Evolutionary conservation across 2,113 vertebrate species (phyloP).

Genomic region (Ifrita kowaldi): DNA sequence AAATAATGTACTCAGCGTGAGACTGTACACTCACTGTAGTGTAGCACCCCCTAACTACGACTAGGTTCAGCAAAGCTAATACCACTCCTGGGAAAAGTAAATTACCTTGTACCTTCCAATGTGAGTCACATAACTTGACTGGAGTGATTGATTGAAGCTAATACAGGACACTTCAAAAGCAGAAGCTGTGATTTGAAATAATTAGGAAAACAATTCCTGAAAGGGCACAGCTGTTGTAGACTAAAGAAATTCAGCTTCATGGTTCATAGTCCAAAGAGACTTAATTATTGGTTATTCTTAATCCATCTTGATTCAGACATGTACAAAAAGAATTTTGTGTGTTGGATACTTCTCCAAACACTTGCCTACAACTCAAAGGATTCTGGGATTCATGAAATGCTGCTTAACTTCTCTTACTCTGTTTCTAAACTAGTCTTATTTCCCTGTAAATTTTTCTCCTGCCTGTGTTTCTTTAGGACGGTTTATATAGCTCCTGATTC

Average conservation of each 20-base stretch:
- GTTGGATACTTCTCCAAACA: not conserved
- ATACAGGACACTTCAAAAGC: not conserved
- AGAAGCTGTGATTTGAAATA: not conserved
- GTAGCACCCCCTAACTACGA: not conserved
- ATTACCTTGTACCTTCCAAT: not conserved
- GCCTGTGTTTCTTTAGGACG: not conserved
- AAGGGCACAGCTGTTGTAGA: not conserved
- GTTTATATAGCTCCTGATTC: not conserved
- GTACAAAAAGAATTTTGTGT: not conserved
- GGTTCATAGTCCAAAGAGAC: not conserved
- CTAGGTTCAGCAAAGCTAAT: not conserved
- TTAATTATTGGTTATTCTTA: not conserved
- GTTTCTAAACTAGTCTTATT: not conserved
- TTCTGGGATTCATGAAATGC: not conserved
- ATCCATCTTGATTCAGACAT: not conserved
- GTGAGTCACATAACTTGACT: not conserved
- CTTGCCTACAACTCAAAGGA: not conserved
- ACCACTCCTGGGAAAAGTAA: not conserved
- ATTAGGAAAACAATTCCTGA: not conserved
- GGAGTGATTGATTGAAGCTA: not conserved
- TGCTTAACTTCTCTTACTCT: not conserved
- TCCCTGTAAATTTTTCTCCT: not conserved
- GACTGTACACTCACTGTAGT: not conserved
- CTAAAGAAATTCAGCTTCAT: not conserved
- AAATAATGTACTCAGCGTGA: not conserved